These are phyloP conservation scores for Mamestra configurata DNA, from an alignment of 1,140 invertebrate genomes.

Conservation along the genomic window DNA sequence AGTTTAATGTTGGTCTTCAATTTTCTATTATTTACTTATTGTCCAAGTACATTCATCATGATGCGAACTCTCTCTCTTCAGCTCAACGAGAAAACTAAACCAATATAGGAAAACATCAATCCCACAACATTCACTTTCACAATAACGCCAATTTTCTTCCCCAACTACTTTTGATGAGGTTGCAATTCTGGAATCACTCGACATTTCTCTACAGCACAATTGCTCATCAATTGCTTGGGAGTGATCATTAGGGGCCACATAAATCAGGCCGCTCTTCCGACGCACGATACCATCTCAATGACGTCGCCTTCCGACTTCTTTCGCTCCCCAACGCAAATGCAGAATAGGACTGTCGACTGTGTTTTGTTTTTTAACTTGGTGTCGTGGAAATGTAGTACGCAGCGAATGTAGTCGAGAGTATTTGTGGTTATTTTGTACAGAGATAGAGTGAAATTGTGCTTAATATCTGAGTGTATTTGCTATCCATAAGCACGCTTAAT, in stretches of 20 bases:
- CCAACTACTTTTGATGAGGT: slow-evolving; percentile 5
- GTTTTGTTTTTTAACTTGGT: slow-evolving; percentile 14
- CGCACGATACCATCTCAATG: slow-evolving; percentile 44
- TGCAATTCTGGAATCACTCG: slow-evolving; percentile 35
- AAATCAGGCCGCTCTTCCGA: slow-evolving; percentile 47
- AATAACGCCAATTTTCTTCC: slow-evolving; percentile 19
- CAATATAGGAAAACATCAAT: neutral
- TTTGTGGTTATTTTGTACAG: no score
- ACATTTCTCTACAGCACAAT: slow-evolving; percentile 29
- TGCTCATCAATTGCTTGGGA: slow-evolving; percentile 44
- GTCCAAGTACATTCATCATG: no score
- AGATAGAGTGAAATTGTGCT: no score
- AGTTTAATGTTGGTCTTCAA: no score
- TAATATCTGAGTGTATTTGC: no score
- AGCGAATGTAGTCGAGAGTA: neutral
- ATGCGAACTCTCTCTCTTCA: no score
- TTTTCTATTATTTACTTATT: no score
- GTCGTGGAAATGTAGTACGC: neutral
- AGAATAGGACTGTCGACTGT: neutral
- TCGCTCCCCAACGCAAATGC: neutral
- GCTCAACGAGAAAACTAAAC: no score
- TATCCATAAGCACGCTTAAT: no score
- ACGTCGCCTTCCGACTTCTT: slow-evolving; percentile 35
- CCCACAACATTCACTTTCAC: neutral
- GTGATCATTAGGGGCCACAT: slow-evolving; percentile 51